A percentile compares a stretch with the other conserved stretches of the same genome.
phyloP scores from a whole-genome alignment of 2,797 vertebrate genomes.

The Percopsis omiscomaycus region DNA sequence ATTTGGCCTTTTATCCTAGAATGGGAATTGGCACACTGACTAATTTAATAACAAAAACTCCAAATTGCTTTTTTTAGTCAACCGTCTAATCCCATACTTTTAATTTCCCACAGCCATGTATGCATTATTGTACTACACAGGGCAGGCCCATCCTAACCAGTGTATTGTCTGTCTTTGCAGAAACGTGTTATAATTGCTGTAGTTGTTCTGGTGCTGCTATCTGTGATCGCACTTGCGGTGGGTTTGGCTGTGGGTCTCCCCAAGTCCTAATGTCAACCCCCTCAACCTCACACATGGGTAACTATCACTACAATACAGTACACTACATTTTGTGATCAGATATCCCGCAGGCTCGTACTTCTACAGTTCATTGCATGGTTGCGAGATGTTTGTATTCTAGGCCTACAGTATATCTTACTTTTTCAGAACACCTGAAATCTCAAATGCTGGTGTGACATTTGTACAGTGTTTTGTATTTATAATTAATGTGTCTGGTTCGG shows the following conservation, averaged over 20 bases:
- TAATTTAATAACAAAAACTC: too few species aligned
- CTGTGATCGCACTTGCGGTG: constrained; percentile 74
- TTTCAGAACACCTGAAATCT: too few species aligned
- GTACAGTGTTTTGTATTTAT: too few species aligned
- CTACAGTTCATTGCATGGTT: not conserved
- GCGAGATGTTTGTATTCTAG: too few species aligned
- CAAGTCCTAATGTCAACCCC: constrained; percentile 15
- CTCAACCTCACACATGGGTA: constrained; percentile 13
- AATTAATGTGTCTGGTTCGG: too few species aligned
- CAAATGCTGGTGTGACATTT: too few species aligned
- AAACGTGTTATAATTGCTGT: constrained; percentile 78
- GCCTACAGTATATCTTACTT: too few species aligned
- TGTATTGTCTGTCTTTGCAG: constrained; percentile 69
- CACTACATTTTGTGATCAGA: not conserved
- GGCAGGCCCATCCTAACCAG: not conserved
- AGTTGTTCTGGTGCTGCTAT: constrained; percentile 65
- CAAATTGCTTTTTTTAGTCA: too few species aligned
- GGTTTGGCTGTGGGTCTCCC: constrained; percentile 72
- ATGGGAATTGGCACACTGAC: too few species aligned
- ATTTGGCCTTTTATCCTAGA: too few species aligned
- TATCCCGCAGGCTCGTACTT: not conserved
- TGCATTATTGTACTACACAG: not conserved
- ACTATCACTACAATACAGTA: not conserved
- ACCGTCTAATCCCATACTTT: too few species aligned
- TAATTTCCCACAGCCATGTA: too few species aligned